Evolutionary conservation across 2,888 invertebrate species (phyloP).

Genomic region (Drosophila putrida): DNA sequence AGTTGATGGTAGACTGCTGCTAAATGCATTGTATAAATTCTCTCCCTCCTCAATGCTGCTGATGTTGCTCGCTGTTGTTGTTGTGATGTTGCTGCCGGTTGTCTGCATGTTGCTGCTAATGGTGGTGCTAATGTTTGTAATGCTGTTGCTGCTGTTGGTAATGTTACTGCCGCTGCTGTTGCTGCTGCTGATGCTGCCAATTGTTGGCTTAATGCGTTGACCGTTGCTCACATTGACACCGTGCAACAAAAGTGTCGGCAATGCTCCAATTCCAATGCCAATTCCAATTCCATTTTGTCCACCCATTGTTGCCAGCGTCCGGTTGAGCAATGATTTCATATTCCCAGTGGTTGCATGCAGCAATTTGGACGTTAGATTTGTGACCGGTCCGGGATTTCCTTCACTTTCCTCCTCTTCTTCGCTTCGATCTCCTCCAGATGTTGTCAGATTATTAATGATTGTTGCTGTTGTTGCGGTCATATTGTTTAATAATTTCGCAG

Average conservation of each 20-base stretch:
- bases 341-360: slow-evolving; percentile 65
- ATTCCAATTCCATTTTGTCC: slow-evolving; percentile 55
- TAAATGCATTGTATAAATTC: slow-evolving; percentile 56
- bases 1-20: slow-evolving; percentile 27
- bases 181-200: background rate
- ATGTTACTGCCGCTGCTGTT: background rate
- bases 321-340: slow-evolving; percentile 71
- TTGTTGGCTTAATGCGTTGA: slow-evolving; percentile 43
- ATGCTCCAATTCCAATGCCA: background rate
- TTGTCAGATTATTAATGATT: slow-evolving; percentile 62
- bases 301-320: slow-evolving; percentile 68
- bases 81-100: slow-evolving; percentile 1
- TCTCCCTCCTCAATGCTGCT: slow-evolving; percentile 3
- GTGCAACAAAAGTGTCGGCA: slow-evolving; percentile 60
- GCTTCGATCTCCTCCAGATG: slow-evolving; percentile 19
- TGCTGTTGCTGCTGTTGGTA: background rate
- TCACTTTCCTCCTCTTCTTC: background rate
- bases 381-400: slow-evolving; percentile 38
- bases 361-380: slow-evolving; percentile 68
- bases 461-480: slow-evolving; percentile 66
- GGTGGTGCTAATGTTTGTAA: background rate
- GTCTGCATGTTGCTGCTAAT: background rate
- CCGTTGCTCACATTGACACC: slow-evolving; percentile 43
- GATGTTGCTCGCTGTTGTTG: background rate
- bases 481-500: slow-evolving; percentile 77